These are phyloP conservation scores for Rhynchonycteris naso DNA, from an alignment of 2,797 vertebrate species.

Conservation along the genomic window DNA sequence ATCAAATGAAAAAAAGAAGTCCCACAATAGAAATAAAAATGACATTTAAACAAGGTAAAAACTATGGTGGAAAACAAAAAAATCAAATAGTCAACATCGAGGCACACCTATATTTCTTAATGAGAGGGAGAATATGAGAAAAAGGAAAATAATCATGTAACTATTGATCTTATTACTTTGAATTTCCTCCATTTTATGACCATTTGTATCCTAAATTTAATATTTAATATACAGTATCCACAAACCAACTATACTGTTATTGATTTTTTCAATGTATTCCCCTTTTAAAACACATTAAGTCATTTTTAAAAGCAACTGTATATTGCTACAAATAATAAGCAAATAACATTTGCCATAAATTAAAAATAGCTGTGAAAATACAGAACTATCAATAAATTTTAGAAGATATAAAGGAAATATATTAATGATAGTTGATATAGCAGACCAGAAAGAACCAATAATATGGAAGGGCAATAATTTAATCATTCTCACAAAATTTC, in stretches of 20 bases:
- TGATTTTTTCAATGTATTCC: not conserved
- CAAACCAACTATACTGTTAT: not conserved
- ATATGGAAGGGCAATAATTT: not conserved
- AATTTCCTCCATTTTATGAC: conserved; percentile 44
- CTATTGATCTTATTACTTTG: conserved; percentile 7
- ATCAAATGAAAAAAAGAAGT: conserved; percentile 45
- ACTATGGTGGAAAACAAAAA: not conserved
- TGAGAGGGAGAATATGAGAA: not conserved
- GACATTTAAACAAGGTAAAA: conserved; percentile 30
- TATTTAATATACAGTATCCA: conserved; percentile 39
- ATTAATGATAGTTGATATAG: not conserved
- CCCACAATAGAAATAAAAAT: conserved; percentile 43
- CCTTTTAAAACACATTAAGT: not conserved
- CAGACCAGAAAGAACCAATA: not conserved
- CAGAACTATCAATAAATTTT: not conserved
- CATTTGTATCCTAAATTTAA: conserved; percentile 49
- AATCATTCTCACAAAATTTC: not conserved
- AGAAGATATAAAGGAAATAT: not conserved
- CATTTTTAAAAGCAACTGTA: not conserved
- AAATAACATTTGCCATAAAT: conserved; percentile 21
- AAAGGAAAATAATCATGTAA: conserved; percentile 35
- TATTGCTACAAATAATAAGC: conserved; percentile 17
- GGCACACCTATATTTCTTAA: not conserved
- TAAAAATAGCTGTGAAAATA: conserved; percentile 38
- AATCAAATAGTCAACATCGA: not conserved